Conservation (phyloP, 2,888 invertebrate genomes). For the Crossocerus cetratus region DNA sequence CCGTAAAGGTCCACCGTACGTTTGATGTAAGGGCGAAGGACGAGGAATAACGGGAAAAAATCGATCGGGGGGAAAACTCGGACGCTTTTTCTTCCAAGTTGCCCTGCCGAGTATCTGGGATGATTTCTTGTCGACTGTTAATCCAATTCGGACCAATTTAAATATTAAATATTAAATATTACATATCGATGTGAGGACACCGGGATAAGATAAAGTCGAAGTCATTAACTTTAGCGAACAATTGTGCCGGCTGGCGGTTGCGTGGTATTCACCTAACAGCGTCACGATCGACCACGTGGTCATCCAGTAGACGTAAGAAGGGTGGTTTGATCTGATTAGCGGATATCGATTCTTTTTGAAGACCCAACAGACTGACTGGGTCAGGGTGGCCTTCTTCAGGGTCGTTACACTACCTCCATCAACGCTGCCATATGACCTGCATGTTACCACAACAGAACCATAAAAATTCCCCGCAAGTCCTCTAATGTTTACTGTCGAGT, state of each 20-base stretch:
- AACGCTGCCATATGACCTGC: constrained; percentile 16
- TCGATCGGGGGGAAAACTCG: constrained; percentile 33
- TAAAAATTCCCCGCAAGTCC: too few species aligned
- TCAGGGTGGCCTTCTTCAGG: constrained; percentile 66
- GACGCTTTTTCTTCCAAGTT: too few species aligned
- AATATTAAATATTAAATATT: too few species aligned
- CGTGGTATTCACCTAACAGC: constrained; percentile 14
- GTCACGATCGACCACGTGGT: constrained; percentile 30
- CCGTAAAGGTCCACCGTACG: constrained; percentile 49
- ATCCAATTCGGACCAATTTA: constrained; percentile 2
- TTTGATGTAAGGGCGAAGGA: constrained; percentile 46
- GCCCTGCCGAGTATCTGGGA: not conserved
- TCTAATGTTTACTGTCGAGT: too few species aligned
- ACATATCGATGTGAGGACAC: too few species aligned
- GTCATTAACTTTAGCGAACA: too few species aligned
- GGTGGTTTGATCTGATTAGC: constrained; percentile 73
- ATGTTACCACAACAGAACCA: too few species aligned
- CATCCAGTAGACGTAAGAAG: constrained; percentile 49
- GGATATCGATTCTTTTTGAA: constrained; percentile 71
- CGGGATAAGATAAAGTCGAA: too few species aligned
- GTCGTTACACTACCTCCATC: constrained; percentile 51
- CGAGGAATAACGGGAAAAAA: constrained; percentile 30
- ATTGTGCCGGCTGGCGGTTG: not conserved
- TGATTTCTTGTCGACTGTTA: constrained; percentile 20
- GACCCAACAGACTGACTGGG: constrained; percentile 67